phyloP scores from a whole-genome alignment of 2,888 invertebrate genomes.

The Spicauda simplicius region DNA sequence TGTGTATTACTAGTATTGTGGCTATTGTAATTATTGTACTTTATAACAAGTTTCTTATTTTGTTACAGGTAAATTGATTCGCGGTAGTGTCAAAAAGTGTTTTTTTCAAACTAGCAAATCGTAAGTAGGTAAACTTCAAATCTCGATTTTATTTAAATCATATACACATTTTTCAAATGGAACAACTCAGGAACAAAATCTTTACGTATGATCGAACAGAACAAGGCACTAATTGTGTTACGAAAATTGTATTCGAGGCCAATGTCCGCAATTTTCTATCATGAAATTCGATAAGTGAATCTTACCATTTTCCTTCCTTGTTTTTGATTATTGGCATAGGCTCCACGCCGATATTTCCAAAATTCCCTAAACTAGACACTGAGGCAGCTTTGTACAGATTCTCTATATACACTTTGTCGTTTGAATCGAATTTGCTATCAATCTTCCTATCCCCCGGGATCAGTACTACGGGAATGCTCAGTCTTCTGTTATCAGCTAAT shows the following conservation, averaged over 20 bases:
- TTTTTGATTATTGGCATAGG: slow-evolving; percentile 80
- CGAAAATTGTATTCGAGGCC: no score
- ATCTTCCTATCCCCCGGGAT: slow-evolving; percentile 63
- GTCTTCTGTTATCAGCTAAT: slow-evolving; percentile 64
- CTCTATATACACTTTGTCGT: slow-evolving; percentile 72
- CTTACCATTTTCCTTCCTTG: slow-evolving; percentile 80
- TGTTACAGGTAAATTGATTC: slow-evolving; percentile 1
- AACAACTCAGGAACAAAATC: no score
- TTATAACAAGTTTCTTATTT: background rate
- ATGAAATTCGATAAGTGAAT: slow-evolving; percentile 8
- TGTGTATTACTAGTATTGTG: no score
- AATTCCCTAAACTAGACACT: slow-evolving; percentile 75
- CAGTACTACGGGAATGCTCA: slow-evolving; percentile 75
- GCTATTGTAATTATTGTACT: background rate
- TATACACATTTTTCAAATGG: no score
- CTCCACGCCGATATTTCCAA: slow-evolving; percentile 71
- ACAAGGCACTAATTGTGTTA: no score
- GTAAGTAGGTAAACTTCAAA: no score
- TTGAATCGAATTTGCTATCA: slow-evolving; percentile 74
- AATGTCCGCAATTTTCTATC: no score
- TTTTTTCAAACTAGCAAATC: no score
- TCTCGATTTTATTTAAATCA: no score
- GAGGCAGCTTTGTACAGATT: slow-evolving; percentile 78
- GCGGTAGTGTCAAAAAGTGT: no score
- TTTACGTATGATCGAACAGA: no score